Percentiles rank a stretch among this genome's conserved stretches.
phyloP scores from a whole-genome alignment of 1,140 invertebrate genomes.

The Drosophila busckii region DNA sequence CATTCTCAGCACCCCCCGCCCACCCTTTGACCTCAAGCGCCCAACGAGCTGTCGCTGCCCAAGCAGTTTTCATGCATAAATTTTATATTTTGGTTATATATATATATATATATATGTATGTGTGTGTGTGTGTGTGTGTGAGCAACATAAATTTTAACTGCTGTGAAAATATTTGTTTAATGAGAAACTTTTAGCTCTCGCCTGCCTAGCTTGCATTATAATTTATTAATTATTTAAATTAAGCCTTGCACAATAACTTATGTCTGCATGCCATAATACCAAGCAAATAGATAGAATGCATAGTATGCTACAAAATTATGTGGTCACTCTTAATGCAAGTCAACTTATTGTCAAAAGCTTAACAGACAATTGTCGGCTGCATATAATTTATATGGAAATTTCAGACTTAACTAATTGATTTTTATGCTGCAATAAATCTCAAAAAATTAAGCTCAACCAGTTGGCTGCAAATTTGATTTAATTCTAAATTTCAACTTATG shows the following conservation, averaged over 20 bases:
- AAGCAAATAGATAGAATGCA: slow-evolving; percentile 12
- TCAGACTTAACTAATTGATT: no score
- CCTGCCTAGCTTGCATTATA: slow-evolving; percentile 38
- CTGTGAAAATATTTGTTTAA: slow-evolving; percentile 77
- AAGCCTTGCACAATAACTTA: slow-evolving; percentile 27
- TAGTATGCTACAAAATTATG: slow-evolving; percentile 9
- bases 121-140: slow-evolving; percentile 6
- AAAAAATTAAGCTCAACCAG: no score
- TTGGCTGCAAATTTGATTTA: no score
- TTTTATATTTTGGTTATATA: slow-evolving; percentile 42
- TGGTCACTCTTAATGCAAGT: slow-evolving; percentile 4
- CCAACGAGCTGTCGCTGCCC: neutral
- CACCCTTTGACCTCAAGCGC: neutral
- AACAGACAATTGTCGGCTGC: slow-evolving; percentile 4
- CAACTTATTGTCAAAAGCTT: slow-evolving; percentile 17
- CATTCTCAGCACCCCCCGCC: neutral
- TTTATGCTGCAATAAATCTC: no score
- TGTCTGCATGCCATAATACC: slow-evolving; percentile 10
- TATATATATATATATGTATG: slow-evolving; percentile 26
- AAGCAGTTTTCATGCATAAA: slow-evolving; percentile 46
- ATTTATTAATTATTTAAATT: slow-evolving; percentile 77
- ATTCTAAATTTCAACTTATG: no score
- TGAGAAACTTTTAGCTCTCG: slow-evolving; percentile 65
- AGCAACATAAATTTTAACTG: slow-evolving; percentile 69
- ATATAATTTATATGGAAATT: no score